These are phyloP conservation scores for Pollenia griseotomentosa DNA, from an alignment of 2,888 invertebrate species.

Conservation along the genomic window DNA sequence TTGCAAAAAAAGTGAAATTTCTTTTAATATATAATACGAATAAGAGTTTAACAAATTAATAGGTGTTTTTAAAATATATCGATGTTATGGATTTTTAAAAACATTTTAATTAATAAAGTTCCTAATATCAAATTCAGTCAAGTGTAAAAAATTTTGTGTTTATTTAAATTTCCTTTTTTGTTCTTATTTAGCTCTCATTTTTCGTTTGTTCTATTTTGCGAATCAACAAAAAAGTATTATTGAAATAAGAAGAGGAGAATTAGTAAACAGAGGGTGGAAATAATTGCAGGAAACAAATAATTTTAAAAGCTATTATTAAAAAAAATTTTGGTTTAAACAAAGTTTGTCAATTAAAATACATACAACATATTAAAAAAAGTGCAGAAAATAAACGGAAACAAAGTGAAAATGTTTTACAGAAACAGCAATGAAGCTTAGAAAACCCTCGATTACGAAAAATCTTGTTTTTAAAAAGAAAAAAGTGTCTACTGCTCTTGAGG, in stretches of 20 bases:
- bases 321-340: neutral
- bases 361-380: constrained; percentile 14
- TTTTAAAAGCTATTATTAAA: neutral
- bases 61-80: constrained; percentile 6
- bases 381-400: constrained; percentile 2
- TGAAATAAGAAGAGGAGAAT: constrained; percentile 17
- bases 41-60: constrained; percentile 26
- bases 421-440: constrained; percentile 21
- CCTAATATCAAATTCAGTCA: constrained; percentile 43
- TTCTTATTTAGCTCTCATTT: constrained; percentile 51
- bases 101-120: neutral
- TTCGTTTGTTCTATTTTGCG: constrained; percentile 63
- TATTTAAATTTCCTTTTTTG: constrained; percentile 37
- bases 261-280: constrained; percentile 64
- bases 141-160: constrained; percentile 53
- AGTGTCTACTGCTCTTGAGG: constrained; percentile 38
- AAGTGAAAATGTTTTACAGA: constrained; percentile 54
- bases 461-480: constrained; percentile 43
- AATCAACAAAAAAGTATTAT: constrained; percentile 46
- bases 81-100: no score
- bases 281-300: constrained; percentile 54
- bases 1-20: constrained; percentile 69
- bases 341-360: constrained; percentile 52
- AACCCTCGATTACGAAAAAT: constrained; percentile 39
- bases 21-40: neutral